These are phyloP conservation scores for Nipponia nippon DNA, from an alignment of 2,113 vertebrate species.

Conservation along the genomic window DNA sequence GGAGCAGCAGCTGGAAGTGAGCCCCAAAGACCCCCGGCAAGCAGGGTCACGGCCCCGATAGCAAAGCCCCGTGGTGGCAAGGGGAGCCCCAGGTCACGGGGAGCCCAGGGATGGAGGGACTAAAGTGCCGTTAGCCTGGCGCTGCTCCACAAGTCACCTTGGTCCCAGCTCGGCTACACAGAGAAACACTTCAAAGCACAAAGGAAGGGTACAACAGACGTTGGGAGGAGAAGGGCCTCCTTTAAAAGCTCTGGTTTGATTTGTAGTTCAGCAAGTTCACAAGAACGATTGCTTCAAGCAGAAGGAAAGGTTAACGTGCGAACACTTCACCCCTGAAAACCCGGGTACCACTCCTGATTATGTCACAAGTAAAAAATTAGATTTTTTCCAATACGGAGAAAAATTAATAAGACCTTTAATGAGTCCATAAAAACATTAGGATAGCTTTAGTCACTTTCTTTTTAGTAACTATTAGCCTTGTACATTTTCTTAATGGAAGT, in stretches of 20 bases:
- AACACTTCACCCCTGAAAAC: slow-evolving; percentile 38
- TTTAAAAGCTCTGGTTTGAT: slow-evolving; percentile 10
- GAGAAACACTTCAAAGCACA: background rate
- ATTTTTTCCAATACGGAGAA: slow-evolving; percentile 42
- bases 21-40: rapidly evolving
- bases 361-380: slow-evolving; percentile 50
- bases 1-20: background rate
- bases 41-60: rapidly evolving
- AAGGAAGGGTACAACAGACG: background rate
- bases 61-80: background rate
- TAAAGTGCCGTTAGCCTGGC: background rate
- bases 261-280: slow-evolving; percentile 14
- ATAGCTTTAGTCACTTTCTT: slow-evolving; percentile 43
- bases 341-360: background rate
- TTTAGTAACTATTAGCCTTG: slow-evolving; percentile 50
- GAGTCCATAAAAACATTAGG: slow-evolving; percentile 57
- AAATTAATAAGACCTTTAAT: slow-evolving; percentile 51
- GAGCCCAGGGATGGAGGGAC: background rate
- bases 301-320: slow-evolving; percentile 13
- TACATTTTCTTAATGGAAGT: slow-evolving; percentile 61
- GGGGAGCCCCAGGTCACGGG: rapidly evolving
- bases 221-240: background rate
- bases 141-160: background rate
- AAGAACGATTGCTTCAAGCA: background rate
- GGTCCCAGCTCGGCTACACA: background rate